phyloP scores from a whole-genome alignment of 2,888 invertebrate genomes.

The Coecobrya sp. region DNA sequence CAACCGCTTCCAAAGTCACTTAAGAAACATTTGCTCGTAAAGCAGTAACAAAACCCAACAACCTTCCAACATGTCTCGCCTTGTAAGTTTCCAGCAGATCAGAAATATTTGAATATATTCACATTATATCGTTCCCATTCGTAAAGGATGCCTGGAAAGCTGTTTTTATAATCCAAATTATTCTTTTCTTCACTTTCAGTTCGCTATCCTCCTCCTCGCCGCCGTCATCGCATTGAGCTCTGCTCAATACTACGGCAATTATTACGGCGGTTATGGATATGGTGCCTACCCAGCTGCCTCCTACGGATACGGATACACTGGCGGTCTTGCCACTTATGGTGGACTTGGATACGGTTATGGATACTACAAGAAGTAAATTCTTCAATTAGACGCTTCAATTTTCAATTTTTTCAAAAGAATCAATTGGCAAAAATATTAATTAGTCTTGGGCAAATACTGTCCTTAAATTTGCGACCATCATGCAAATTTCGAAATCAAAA shows the following conservation, averaged over 20 bases:
- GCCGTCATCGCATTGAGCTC: conserved; percentile 78
- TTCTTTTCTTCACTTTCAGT: conserved; percentile 58
- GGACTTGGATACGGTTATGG: conserved; percentile 67
- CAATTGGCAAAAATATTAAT: too few relatives aligned
- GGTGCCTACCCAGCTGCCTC: conserved; percentile 17
- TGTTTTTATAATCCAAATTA: not conserved
- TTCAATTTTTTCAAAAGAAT: too few relatives aligned
- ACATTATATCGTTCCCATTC: not conserved
- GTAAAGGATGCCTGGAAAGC: too few relatives aligned
- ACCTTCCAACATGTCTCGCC: conserved; percentile 50
- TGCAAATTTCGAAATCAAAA: too few relatives aligned
- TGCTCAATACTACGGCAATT: conserved; percentile 69
- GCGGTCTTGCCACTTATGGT: conserved; percentile 18
- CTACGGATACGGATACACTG: conserved; percentile 62
- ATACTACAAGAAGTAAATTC: conserved; percentile 46
- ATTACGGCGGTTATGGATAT: conserved; percentile 19
- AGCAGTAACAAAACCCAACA: conserved; percentile 14
- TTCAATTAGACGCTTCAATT: too few relatives aligned
- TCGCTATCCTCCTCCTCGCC: conserved; percentile 78
- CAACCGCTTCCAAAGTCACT: not conserved
- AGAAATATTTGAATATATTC: not conserved
- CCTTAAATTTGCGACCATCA: too few relatives aligned
- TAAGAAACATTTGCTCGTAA: conserved; percentile 19
- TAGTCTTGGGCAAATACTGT: too few relatives aligned
- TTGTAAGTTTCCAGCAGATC: conserved; percentile 61